phyloP scores from a whole-genome alignment of 2,113 vertebrate genomes.

The Centropristis striata region DNA sequence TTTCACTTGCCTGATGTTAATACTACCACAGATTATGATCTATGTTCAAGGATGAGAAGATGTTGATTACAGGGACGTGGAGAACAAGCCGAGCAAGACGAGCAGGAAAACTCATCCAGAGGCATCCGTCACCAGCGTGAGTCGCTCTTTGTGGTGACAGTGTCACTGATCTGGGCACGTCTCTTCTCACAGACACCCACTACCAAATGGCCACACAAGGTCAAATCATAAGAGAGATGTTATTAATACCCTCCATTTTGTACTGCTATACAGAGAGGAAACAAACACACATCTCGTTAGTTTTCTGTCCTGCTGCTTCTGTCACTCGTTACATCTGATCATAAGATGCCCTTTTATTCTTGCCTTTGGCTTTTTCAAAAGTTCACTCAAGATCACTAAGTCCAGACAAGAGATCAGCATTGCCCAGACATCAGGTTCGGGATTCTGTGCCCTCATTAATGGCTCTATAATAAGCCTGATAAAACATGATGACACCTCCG shows the following conservation, averaged over 20 bases:
- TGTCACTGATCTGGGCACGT: slow-evolving; percentile 38
- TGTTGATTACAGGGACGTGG: background rate
- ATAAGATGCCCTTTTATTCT: slow-evolving; percentile 50
- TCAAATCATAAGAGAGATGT: slow-evolving; percentile 58
- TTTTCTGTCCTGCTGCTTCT: background rate
- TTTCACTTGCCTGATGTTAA: too few relatives aligned
- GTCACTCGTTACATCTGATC: background rate
- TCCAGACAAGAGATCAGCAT: slow-evolving; percentile 41
- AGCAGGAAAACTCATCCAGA: slow-evolving; percentile 17
- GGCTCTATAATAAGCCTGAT: slow-evolving; percentile 78
- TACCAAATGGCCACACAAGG: slow-evolving; percentile 63
- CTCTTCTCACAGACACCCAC: slow-evolving; percentile 39
- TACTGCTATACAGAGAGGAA: slow-evolving; percentile 27
- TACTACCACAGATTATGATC: slow-evolving; percentile 2
- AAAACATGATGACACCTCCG: slow-evolving; percentile 72
- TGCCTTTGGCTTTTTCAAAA: slow-evolving; percentile 53
- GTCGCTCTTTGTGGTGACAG: slow-evolving; percentile 19
- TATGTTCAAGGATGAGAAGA: background rate
- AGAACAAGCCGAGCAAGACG: background rate
- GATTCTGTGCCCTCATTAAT: slow-evolving; percentile 67
- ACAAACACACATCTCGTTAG: slow-evolving; percentile 10
- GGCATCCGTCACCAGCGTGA: slow-evolving; percentile 27
- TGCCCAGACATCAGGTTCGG: slow-evolving; percentile 36
- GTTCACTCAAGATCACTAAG: slow-evolving; percentile 35
- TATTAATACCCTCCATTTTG: slow-evolving; percentile 63